Evolutionary conservation across 2,797 vertebrate species (phyloP).

Genomic region (Siniperca scherzeri): DNA sequence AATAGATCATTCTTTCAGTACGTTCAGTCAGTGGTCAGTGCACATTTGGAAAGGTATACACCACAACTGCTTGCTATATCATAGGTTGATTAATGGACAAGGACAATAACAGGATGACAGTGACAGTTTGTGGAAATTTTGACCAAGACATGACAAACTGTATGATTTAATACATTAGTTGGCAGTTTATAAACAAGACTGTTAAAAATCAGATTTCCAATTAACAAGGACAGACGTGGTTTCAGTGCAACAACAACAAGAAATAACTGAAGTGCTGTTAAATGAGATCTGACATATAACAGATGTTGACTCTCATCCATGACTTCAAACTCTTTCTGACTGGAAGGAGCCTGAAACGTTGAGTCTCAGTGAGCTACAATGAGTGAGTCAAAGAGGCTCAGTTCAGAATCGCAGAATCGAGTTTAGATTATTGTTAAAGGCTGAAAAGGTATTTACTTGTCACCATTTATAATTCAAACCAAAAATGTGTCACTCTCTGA

Average conservation of each 20-base stretch:
- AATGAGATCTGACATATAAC: slow-evolving; percentile 14
- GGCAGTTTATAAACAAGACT: slow-evolving; percentile 1
- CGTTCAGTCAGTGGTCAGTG: neutral
- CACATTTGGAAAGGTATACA: neutral
- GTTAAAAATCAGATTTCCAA: slow-evolving; percentile 12
- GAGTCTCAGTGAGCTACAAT: neutral
- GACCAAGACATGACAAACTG: neutral
- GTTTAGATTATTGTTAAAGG: too few species aligned
- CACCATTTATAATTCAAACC: too few species aligned
- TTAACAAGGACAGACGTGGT: slow-evolving; percentile 5
- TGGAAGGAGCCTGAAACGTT: neutral
- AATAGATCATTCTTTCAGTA: neutral
- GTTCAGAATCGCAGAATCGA: neutral
- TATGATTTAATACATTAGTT: neutral
- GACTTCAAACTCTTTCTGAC: slow-evolving; percentile 9
- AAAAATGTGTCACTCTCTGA: too few species aligned
- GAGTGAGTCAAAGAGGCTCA: neutral
- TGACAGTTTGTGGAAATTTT: neutral
- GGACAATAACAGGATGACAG: slow-evolving; percentile 1
- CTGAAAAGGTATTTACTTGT: too few species aligned
- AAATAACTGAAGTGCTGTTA: neutral
- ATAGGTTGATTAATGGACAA: neutral
- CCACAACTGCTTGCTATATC: neutral
- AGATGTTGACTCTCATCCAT: slow-evolving; percentile 33
- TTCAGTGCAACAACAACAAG: neutral